Evolutionary conservation across 2,888 invertebrate species (phyloP), one percentile per base, ranked within the genome.

Genomic region (Mystacides longicornis): DNA sequence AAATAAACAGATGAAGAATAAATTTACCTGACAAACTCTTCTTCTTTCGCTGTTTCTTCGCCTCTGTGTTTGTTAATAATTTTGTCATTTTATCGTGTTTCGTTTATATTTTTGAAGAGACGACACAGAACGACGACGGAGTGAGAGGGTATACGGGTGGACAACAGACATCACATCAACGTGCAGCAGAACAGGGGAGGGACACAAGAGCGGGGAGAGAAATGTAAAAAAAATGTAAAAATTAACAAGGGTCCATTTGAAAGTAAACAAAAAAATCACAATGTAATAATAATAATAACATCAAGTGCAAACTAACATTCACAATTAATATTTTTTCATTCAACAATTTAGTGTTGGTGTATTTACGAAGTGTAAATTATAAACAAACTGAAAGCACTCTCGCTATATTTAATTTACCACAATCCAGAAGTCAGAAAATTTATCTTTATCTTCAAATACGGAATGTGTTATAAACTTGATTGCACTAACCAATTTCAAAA

Each of bases 21-120:
- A 16, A 81, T 83, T 90, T 88, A 91, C 90, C 90, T 82, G 89
- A 80, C 76, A 88, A 77, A 75, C 89, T 91, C 84, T 91, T 92
- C 83, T 89, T 90, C 84, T 88, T 87, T 83, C 87, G 86, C 82
- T 89, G 89, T 87, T 92, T 92, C 90, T 92, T 93, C 83, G 89
- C 90, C 85, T 93, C 92, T 93, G 81, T 70, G 71, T n/a, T n/a
- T n/a, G n/a, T n/a, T n/a, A n/a, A n/a, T n/a, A 31, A 31, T 14
- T 7, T 31, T 9, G 14, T 31, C 7, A 31, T 31, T 7, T 31
- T 9, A 31, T 31, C 7, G 45, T 45, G 43, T 45, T 45, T 19
- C 11, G 45, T 43, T 7, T 43, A 5, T 3, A 3, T 14, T 7
- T 14, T 7, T 7, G 37, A 37, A 37, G 14, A 37, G 37, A 37